Percentiles rank a stretch among this genome's conserved stretches.
Conservation (phyloP, 2,888 invertebrate genomes). For the Strigamia maritima region DNA sequence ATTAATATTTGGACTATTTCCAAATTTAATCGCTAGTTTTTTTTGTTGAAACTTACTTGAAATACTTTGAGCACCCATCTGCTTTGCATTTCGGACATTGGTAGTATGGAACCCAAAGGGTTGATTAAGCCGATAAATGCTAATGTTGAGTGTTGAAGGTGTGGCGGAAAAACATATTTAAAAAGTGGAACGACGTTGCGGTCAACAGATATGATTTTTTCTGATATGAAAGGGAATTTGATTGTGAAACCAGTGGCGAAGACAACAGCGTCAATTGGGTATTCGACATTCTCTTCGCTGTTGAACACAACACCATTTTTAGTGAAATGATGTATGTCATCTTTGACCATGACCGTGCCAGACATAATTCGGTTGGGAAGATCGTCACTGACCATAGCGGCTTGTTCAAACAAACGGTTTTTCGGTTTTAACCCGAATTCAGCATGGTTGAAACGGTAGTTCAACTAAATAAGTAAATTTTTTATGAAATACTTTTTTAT, state of each 20-base stretch:
- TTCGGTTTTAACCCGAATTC: conserved; percentile 50
- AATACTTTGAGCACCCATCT: background rate
- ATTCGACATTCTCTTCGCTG: background rate
- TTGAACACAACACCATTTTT: conserved; percentile 46
- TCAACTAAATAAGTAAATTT: conserved; percentile 44
- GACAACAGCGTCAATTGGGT: conserved; percentile 37
- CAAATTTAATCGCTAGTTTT: too few species aligned
- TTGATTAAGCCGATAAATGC: conserved; percentile 21
- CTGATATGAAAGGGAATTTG: conserved; percentile 37
- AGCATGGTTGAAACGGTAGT: conserved; percentile 49
- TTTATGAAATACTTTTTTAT: background rate
- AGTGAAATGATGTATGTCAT: conserved; percentile 47
- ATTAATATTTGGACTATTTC: too few species aligned
- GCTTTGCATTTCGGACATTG: conserved; percentile 26
- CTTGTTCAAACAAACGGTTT: conserved; percentile 43
- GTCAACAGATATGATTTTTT: background rate
- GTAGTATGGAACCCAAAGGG: conserved; percentile 7
- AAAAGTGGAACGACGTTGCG: background rate
- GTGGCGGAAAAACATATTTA: conserved; percentile 19
- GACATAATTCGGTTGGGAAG: conserved; percentile 52
- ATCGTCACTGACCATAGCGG: conserved; percentile 50
- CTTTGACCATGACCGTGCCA: conserved; percentile 48
- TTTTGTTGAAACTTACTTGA: background rate
- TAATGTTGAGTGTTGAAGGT: background rate
- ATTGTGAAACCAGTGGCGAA: conserved; percentile 40